Evolutionary conservation across 2,113 vertebrate species (phyloP).

Genomic region (Lepisosteus oculatus): DNA sequence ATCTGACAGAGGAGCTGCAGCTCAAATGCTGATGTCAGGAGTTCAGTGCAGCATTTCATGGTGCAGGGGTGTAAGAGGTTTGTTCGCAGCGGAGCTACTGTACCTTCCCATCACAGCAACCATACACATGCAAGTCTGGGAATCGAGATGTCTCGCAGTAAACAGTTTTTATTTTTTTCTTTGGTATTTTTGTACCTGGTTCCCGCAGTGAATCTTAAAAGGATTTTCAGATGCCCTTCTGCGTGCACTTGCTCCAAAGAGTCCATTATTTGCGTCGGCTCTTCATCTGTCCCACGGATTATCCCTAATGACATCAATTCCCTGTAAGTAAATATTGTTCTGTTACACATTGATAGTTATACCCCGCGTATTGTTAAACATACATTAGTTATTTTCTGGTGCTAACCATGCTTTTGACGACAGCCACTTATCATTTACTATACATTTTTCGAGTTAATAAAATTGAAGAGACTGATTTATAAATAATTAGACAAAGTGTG

Average conservation of each 20-base stretch:
- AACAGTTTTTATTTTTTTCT: conserved; percentile 45
- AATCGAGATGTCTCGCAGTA: conserved; percentile 59
- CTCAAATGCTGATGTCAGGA: conserved; percentile 85
- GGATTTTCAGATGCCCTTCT: conserved; percentile 71
- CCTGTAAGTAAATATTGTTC: conserved; percentile 69
- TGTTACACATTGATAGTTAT: neutral
- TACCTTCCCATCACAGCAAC: conserved; percentile 10
- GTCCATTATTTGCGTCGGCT: conserved; percentile 91
- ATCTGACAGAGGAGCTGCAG: conserved; percentile 62
- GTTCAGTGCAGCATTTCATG: conserved; percentile 70
- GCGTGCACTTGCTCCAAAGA: conserved; percentile 92
- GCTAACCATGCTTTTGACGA: no score
- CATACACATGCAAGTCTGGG: conserved; percentile 55
- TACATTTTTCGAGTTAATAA: no score
- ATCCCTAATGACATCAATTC: conserved; percentile 83
- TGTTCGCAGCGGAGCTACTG: conserved; percentile 41
- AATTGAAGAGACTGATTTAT: no score
- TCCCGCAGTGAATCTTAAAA: conserved; percentile 55
- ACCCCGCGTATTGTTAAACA: no score
- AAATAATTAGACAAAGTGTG: no score
- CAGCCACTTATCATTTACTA: no score
- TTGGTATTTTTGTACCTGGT: conserved; percentile 42
- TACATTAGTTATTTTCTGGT: no score
- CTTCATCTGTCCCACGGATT: conserved; percentile 73
- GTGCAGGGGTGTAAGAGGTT: conserved; percentile 59